Percentiles rank a stretch among this genome's conserved stretches.
Conservation (phyloP, 2,797 vertebrate genomes). For the Acanthopagrus latus region DNA sequence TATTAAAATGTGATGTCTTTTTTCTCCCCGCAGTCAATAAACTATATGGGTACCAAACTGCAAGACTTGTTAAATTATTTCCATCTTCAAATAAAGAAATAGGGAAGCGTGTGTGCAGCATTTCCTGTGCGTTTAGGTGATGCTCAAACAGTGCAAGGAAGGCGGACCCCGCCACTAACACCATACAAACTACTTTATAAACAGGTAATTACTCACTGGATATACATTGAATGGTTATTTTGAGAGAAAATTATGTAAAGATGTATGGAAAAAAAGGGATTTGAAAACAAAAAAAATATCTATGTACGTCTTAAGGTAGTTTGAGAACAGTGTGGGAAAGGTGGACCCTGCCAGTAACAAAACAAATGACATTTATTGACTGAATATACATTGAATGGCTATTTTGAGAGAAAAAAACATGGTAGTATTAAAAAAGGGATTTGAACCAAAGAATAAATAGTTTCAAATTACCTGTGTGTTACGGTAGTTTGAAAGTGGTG, state of each 20-base stretch:
- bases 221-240: background rate
- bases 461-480: no score
- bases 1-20: background rate
- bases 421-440: no score
- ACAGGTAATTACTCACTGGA: background rate
- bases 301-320: no score
- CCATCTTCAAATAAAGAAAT: background rate
- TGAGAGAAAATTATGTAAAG: background rate
- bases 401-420: background rate
- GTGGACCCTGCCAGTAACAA: background rate
- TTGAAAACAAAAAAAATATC: no score
- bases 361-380: background rate
- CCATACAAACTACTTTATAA: no score
- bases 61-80: conserved; percentile 16
- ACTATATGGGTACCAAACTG: background rate
- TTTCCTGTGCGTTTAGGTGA: background rate
- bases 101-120: background rate
- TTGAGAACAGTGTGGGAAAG: background rate
- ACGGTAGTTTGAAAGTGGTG: background rate
- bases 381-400: background rate
- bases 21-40: conserved; percentile 30
- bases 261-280: no score
- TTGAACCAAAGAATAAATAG: no score
- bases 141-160: background rate
- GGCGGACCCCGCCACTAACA: background rate